Evolutionary conservation across 1,140 invertebrate species (phyloP).

Genomic region (Cyphomyrmex costatus): DNA sequence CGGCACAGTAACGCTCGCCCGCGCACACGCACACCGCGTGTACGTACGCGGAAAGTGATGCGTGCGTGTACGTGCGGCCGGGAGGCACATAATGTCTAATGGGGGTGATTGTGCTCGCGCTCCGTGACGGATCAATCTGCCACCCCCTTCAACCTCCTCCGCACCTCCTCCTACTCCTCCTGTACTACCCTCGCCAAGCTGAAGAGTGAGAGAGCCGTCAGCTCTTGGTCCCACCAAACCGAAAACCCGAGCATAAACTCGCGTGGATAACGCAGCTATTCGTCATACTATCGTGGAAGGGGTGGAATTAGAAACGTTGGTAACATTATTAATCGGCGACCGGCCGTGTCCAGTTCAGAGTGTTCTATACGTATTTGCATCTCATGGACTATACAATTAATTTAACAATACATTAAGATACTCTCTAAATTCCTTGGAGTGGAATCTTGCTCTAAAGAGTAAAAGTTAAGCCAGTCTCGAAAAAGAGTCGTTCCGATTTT

Average conservation of each 20-base stretch:
- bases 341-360: slow-evolving; percentile 4
- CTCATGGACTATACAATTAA: background rate
- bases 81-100: slow-evolving; percentile 86
- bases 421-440: no score
- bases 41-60: slow-evolving; percentile 1
- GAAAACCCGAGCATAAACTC: slow-evolving; percentile 76
- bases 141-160: slow-evolving; percentile 80
- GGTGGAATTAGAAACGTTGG: slow-evolving; percentile 68
- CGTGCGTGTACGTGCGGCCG: slow-evolving; percentile 67
- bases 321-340: slow-evolving; percentile 69
- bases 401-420: slow-evolving; percentile 14
- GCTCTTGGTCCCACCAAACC: slow-evolving; percentile 75
- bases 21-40: slow-evolving; percentile 10
- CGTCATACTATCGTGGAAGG: slow-evolving; percentile 78
- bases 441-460: no score
- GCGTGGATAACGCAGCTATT: slow-evolving; percentile 81
- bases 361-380: slow-evolving; percentile 14
- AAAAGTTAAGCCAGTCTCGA: no score
- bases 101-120: slow-evolving; percentile 86
- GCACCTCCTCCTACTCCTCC: slow-evolving; percentile 52
- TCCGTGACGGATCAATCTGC: slow-evolving; percentile 87
- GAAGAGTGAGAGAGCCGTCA: slow-evolving; percentile 61
- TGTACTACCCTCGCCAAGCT: slow-evolving; percentile 76
- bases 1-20: slow-evolving; percentile 67
- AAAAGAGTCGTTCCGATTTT: no score